Evolutionary conservation across 2,797 vertebrate species (phyloP).

Genomic region (Peromyscus nudipes): DNA sequence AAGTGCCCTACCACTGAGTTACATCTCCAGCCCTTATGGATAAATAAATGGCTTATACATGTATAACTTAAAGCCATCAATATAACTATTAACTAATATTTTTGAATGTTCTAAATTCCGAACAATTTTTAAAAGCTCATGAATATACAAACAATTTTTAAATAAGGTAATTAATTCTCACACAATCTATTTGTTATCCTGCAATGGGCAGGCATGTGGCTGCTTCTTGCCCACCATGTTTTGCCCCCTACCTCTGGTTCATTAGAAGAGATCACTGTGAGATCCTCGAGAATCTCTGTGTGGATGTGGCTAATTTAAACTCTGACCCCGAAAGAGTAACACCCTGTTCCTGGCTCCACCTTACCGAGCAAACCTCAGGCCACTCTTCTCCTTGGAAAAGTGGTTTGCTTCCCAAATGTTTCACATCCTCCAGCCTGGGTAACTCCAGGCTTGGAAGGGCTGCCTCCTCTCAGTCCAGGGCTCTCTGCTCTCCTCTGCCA

Average conservation of each 20-base stretch:
- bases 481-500: not conserved
- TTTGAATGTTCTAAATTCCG: not conserved
- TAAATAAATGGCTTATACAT: not conserved
- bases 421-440: not conserved
- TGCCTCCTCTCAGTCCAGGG: too few relatives aligned
- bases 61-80: not conserved
- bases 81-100: not conserved
- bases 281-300: not conserved
- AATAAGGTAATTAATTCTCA: not conserved
- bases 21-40: not conserved
- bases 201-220: not conserved
- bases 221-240: not conserved
- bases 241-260: not conserved
- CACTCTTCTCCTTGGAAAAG: rapidly evolving
- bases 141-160: slow-evolving; percentile 21
- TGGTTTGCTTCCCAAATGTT: not conserved
- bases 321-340: not conserved
- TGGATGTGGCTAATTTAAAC: not conserved
- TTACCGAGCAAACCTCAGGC: rapidly evolving
- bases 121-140: not conserved
- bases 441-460: not conserved
- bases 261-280: not conserved
- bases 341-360: not conserved
- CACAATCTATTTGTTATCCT: not conserved
- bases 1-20: not conserved